phyloP scores from a whole-genome alignment of 1,140 invertebrate species.

The Brachionus sp. region DNA sequence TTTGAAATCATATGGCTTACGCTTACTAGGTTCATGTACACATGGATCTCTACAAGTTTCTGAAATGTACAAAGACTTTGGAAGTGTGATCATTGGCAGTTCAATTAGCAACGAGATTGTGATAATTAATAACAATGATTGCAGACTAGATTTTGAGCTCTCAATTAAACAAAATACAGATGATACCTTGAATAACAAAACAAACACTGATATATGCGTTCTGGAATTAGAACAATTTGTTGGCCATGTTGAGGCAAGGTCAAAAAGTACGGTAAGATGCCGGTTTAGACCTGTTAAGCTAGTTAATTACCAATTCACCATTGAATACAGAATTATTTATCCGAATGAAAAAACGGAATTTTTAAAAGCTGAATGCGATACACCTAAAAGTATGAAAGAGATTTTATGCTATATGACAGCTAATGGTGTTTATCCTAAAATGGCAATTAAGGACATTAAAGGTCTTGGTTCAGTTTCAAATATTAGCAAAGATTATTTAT shows the following conservation, averaged over 20 bases:
- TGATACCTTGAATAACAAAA: constrained; percentile 49
- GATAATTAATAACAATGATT: constrained; percentile 55
- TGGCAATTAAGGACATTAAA: constrained; percentile 56
- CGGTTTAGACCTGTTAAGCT: constrained; percentile 52
- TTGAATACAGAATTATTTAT: constrained; percentile 55
- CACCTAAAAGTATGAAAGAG: constrained; percentile 18
- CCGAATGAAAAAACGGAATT: constrained; percentile 51
- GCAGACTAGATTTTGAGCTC: constrained; percentile 54
- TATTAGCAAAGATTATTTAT: constrained; percentile 58
- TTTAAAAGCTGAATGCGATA: neutral
- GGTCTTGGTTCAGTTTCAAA: constrained; percentile 54
- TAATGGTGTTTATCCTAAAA: constrained; percentile 56
- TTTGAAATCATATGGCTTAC: constrained; percentile 44
- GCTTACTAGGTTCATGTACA: constrained; percentile 11
- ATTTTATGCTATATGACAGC: constrained; percentile 53
- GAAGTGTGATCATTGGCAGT: constrained; percentile 58
- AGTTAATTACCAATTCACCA: constrained; percentile 55
- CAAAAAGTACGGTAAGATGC: constrained; percentile 51
- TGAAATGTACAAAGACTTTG: constrained; percentile 55
- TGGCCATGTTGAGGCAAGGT: constrained; percentile 54
- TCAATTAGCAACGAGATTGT: constrained; percentile 51
- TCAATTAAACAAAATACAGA: constrained; percentile 52
- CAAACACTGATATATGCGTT: constrained; percentile 48
- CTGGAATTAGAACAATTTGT: constrained; percentile 52
- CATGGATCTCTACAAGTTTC: constrained; percentile 50